Base-by-base conservation (phyloP, 2,797 vertebrate genomes). In the Microchirus variegatus region DNA sequence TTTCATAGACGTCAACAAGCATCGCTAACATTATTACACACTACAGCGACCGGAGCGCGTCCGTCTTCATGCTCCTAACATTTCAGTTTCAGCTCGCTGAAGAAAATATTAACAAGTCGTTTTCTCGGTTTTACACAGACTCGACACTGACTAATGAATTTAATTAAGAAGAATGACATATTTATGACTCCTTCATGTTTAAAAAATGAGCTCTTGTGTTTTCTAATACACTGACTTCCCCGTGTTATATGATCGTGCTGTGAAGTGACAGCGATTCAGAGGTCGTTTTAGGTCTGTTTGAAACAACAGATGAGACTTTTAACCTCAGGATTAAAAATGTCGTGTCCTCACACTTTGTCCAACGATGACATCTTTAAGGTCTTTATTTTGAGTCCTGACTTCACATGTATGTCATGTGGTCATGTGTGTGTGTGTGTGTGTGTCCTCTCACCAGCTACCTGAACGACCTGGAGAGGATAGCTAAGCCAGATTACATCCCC, bases 391-490 rank as follows among this genome's bases (percentile, higher is more conserved):
- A n/a, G n/a, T n/a, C n/a, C n/a, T n/a, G n/a, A n/a, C n/a, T 26
- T 26, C 26, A 26, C 26, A 26, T 26, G 3, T 26, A 26, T 26
- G 37, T 38, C 2, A 12, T 54, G 16, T 62, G 26, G 26, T 19
- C n/a, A n/a, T n/a, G 19, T 22, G 19, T 22, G 19, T 22, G 22
- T 22, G 22, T 22, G 22, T 22, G 42, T 56, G 37, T 67, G 14
- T 76, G 16, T 62, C n/a, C 59, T 54, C 51, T 52, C 35, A 4
- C 13, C 91, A 99, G 97, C 87, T 99, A 99, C 86, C 94, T 99
- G 76, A 98, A 99, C 0, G 97, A 99, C 86, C 88, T 99, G 93
- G 95, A 95, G 87, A 95, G 97, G 89, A 99, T 99, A 89, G 95
- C 93, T 26, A 94, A 94, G 90, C 68, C 90, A 0, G 95, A 98